A percentile compares a stretch with the other conserved stretches of the same genome.
phyloP scores from a whole-genome alignment of 2,888 invertebrate species.

The Junonia oenone region DNA sequence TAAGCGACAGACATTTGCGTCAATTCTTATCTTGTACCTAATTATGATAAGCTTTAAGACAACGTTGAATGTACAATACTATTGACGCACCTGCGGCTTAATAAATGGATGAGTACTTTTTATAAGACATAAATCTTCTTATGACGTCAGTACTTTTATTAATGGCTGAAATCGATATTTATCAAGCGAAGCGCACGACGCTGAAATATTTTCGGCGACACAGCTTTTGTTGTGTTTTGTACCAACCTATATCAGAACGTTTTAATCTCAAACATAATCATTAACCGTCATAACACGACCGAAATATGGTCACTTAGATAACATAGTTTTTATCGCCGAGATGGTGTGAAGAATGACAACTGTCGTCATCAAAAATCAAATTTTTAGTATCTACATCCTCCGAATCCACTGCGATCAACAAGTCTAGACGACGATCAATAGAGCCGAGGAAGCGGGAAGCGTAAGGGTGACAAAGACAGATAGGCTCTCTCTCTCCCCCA shows the following conservation, averaged over 20 bases:
- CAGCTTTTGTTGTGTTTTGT: slow-evolving; percentile 22
- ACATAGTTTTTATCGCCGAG: background rate
- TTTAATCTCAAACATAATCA: background rate
- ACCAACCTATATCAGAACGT: slow-evolving; percentile 1
- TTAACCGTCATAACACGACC: background rate
- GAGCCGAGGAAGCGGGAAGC: slow-evolving; percentile 51
- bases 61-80: slow-evolving; percentile 24
- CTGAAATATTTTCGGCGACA: slow-evolving; percentile 15
- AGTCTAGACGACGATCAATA: slow-evolving; percentile 78
- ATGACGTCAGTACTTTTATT: slow-evolving; percentile 23
- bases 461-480: slow-evolving; percentile 38
- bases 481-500: slow-evolving; percentile 24
- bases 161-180: slow-evolving; percentile 22
- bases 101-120: slow-evolving; percentile 19
- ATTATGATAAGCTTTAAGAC: slow-evolving; percentile 37
- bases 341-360: background rate
- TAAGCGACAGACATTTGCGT: slow-evolving; percentile 39
- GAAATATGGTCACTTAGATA: too few species aligned
- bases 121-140: slow-evolving; percentile 20
- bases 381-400: slow-evolving; percentile 48
- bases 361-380: slow-evolving; percentile 23
- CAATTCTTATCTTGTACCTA: slow-evolving; percentile 45
- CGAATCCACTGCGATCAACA: slow-evolving; percentile 61
- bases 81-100: slow-evolving; percentile 32
- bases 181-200: slow-evolving; percentile 17